phyloP scores from a whole-genome alignment of 2,113 vertebrate genomes.

The Sapayoa aenigma region DNA sequence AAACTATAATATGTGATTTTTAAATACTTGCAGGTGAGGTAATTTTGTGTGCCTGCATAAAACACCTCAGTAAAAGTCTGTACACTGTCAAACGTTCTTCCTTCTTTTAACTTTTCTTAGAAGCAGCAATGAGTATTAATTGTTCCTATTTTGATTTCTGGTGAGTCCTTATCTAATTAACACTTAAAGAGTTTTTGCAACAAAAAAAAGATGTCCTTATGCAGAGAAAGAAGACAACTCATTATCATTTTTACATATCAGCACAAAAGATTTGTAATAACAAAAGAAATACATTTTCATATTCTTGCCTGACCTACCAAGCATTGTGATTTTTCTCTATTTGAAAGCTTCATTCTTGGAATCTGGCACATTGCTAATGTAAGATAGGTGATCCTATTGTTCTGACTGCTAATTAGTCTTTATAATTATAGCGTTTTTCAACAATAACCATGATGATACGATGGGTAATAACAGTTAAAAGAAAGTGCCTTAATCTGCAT shows the following conservation, averaged over 20 bases:
- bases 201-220: not conserved
- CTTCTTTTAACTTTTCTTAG: constrained; percentile 18
- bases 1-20: not conserved
- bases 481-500: not conserved
- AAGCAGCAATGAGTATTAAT: constrained; percentile 21
- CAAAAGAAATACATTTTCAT: constrained; percentile 18
- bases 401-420: constrained; percentile 66
- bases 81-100: not conserved
- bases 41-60: not conserved
- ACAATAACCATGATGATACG: constrained; percentile 46
- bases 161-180: constrained; percentile 56
- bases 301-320: constrained; percentile 37
- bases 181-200: constrained; percentile 16
- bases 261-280: not conserved
- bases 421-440: constrained; percentile 51
- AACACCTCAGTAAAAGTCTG: not conserved
- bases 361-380: constrained; percentile 35
- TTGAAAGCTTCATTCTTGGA: constrained; percentile 25
- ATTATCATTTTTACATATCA: constrained; percentile 44
- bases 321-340: not conserved
- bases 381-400: constrained; percentile 33
- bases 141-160: constrained; percentile 55
- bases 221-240: not conserved
- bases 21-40: not conserved
- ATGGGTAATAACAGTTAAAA: not conserved